These are phyloP conservation scores for Lindbergichthys nudifrons DNA, from an alignment of 2,797 vertebrate species.

Conservation along the genomic window DNA sequence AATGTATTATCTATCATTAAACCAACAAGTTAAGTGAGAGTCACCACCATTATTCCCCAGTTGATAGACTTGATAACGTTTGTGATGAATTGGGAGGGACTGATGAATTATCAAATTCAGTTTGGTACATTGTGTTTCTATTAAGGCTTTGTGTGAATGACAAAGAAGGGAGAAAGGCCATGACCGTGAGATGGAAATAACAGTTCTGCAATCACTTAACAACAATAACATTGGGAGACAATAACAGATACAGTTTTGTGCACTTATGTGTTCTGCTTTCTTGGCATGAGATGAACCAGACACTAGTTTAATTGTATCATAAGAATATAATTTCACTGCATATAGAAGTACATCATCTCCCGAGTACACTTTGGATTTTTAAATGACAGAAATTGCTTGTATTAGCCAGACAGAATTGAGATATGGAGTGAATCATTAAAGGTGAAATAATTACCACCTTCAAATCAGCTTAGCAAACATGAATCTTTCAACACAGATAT, in stretches of 20 bases:
- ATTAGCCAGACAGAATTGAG: too few species aligned
- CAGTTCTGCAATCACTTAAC: too few species aligned
- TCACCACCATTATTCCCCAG: too few species aligned
- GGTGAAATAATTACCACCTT: not conserved
- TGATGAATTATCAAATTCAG: too few species aligned
- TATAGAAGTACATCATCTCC: not conserved
- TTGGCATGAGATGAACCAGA: not conserved
- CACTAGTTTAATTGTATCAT: not conserved
- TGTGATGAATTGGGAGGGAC: not conserved
- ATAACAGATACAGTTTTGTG: not conserved
- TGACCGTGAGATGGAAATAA: too few species aligned
- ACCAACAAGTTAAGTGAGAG: not conserved
- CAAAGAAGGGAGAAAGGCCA: not conserved
- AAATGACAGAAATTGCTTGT: too few species aligned
- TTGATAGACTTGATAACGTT: not conserved
- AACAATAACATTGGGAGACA: not conserved
- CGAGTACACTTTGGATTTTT: not conserved
- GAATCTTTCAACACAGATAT: not conserved
- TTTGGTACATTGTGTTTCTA: not conserved
- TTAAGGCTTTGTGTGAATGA: constrained; percentile 5
- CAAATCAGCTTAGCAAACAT: constrained; percentile 2
- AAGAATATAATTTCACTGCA: not conserved
- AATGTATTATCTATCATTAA: not conserved
- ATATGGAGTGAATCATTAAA: not conserved
- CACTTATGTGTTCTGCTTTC: not conserved